These are phyloP conservation scores for Pyrocephalus nanus DNA, from an alignment of 2,797 vertebrate genomes.

Conservation along the genomic window DNA sequence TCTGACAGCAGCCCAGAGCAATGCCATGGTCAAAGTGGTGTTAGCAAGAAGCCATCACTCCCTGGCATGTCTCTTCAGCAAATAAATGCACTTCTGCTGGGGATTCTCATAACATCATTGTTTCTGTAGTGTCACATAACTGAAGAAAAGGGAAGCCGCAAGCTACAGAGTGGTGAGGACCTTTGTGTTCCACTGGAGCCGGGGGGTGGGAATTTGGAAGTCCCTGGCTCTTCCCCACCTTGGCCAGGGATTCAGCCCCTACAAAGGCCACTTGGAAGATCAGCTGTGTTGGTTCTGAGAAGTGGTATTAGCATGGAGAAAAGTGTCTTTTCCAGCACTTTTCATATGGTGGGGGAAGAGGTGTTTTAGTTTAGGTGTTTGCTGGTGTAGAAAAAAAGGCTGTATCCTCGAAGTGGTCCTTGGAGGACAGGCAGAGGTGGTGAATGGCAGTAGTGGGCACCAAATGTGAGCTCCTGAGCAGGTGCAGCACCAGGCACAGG, in stretches of 20 bases:
- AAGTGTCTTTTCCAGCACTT: neutral
- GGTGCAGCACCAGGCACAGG: neutral
- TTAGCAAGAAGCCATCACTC: neutral
- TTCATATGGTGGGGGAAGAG: neutral
- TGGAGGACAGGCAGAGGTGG: neutral
- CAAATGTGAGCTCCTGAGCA: neutral
- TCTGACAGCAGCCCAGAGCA: neutral
- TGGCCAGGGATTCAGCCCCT: neutral
- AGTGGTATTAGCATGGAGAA: neutral
- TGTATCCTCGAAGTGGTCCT: rapidly evolving
- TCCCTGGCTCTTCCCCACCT: rapidly evolving
- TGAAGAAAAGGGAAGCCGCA: neutral
- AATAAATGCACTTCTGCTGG: neutral
- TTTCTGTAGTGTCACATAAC: neutral
- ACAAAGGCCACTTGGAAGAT: neutral
- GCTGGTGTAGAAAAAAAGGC: neutral
- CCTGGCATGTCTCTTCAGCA: neutral
- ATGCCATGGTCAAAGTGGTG: neutral
- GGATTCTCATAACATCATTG: rapidly evolving
- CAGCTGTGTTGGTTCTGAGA: neutral
- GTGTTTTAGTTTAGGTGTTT: neutral
- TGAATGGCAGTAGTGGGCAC: neutral
- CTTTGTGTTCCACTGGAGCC: neutral
- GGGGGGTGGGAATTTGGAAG: neutral
- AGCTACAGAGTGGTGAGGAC: neutral